Conservation (phyloP, 1,140 invertebrate genomes). For the Rhopalosiphum maidis region DNA sequence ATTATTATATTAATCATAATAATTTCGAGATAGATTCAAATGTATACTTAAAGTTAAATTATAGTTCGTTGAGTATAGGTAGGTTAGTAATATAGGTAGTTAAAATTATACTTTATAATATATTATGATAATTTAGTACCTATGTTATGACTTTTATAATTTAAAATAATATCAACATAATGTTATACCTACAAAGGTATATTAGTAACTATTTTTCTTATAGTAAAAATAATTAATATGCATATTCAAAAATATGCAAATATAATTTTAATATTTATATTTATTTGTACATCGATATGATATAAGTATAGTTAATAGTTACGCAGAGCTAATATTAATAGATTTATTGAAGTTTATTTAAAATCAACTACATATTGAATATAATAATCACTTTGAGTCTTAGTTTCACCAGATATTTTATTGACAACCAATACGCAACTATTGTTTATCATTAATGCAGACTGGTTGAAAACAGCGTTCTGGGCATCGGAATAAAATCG, state of each 20-base stretch:
- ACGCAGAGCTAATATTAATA: neutral
- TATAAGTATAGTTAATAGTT: neutral
- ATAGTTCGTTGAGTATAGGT: neutral
- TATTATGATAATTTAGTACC: too few relatives aligned
- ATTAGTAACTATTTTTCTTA: too few relatives aligned
- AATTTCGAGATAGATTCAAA: neutral
- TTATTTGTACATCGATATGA: neutral
- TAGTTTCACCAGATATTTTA: neutral
- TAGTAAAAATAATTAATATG: too few relatives aligned
- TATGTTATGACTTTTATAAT: neutral
- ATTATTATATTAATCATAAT: neutral
- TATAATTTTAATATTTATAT: neutral
- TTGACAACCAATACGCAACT: neutral
- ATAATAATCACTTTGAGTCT: constrained; percentile 36
- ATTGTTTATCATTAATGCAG: neutral
- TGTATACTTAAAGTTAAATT: neutral
- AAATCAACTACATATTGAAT: neutral
- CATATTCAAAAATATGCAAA: too few relatives aligned
- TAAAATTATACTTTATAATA: too few relatives aligned
- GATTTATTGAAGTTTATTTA: neutral
- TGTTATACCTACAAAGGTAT: too few relatives aligned
- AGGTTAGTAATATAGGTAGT: too few relatives aligned
- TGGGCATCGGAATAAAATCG: neutral
- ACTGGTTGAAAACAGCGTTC: neutral
- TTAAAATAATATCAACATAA: neutral